Evolutionary conservation across 2,888 invertebrate species (phyloP).

Genomic region (Agelastica alni): DNA sequence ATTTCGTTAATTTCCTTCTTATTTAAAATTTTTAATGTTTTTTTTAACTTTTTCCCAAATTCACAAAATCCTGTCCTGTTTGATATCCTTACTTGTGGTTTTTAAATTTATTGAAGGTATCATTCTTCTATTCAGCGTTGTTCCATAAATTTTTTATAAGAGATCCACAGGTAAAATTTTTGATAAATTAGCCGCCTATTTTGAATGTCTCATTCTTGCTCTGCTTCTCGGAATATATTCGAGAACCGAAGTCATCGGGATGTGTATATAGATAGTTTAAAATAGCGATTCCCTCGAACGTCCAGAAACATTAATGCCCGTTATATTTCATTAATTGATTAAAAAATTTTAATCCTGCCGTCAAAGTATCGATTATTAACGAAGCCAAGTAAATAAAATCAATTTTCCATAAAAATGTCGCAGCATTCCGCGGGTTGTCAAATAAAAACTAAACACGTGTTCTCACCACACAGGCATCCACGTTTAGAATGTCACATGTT

Average conservation of each 20-base stretch:
- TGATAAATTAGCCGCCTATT: constrained; percentile 34
- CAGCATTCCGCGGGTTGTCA: too few species aligned
- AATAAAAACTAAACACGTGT: constrained; percentile 19
- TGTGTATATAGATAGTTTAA: too few species aligned
- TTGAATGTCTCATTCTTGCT: constrained; percentile 21
- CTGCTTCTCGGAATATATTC: constrained; percentile 13
- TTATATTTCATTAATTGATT: too few species aligned
- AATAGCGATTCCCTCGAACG: too few species aligned
- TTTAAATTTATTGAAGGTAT: constrained; percentile 43
- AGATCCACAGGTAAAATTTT: constrained; percentile 31
- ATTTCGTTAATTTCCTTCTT: too few species aligned
- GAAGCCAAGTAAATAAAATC: too few species aligned
- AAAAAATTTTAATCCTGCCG: too few species aligned
- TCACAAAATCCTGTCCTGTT: constrained; percentile 14
- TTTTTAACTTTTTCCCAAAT: too few species aligned
- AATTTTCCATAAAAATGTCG: too few species aligned
- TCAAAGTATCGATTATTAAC: too few species aligned
- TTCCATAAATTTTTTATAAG: constrained; percentile 36
- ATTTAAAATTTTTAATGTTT: too few species aligned
- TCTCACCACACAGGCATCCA: constrained; percentile 7
- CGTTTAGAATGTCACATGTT: constrained; percentile 17
- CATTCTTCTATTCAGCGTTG: constrained; percentile 42
- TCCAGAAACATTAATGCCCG: too few species aligned
- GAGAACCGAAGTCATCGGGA: not conserved
- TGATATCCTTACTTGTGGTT: constrained; percentile 36